Evolutionary conservation across 2,797 vertebrate species (phyloP), one percentile per base, ranked within the genome.

Genomic region (Octomys mimax): DNA sequence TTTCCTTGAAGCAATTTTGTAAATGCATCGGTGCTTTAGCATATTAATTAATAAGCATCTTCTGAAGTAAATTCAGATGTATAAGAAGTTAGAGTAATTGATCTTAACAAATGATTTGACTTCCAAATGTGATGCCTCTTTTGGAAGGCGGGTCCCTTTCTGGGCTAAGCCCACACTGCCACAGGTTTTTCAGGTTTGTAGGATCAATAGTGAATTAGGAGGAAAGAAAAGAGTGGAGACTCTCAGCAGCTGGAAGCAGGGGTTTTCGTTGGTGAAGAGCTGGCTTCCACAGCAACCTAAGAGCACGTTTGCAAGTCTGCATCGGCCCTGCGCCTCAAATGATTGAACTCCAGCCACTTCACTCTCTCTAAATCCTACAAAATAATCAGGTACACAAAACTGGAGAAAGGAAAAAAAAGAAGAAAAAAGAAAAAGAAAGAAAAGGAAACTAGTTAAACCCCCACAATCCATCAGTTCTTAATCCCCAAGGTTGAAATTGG

Each of bases 401-500:
- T 33, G 22, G 52, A 87, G 8, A 22, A 84, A 87, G 39, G 86
- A 91, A 79, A 8, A 7, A 71, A 6, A 87, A 89, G 87, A 87
- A 10, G 8, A 64, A 18, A 36, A 70, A 19, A 70, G n/a, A n/a
- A 3, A 70, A 64, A 64, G 24, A 68, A 33, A 92, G 89, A 89
- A 26, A 73, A 96, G 89, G 95, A 70, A 89, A 92, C 91, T 68
- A 91, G 54, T 61, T 83, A 86, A 95, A 5, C 46, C 26, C 61
- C 33, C 18, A 33, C 91, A 94, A 96, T 81, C 88, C 75, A 52
- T 81, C 91, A 70, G n/a, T 84, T 85, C 90, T 92, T 77, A 96
- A 95, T 91, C 75, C 62, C 36, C 46, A 42, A 36, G n/a, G 90
- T 49, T 68, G n/a, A 87, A 83, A 16, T 19, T 57, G 36, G 64